These are phyloP conservation scores for Chelmon rostratus DNA, from an alignment of 2,797 vertebrate species.

Conservation along the genomic window DNA sequence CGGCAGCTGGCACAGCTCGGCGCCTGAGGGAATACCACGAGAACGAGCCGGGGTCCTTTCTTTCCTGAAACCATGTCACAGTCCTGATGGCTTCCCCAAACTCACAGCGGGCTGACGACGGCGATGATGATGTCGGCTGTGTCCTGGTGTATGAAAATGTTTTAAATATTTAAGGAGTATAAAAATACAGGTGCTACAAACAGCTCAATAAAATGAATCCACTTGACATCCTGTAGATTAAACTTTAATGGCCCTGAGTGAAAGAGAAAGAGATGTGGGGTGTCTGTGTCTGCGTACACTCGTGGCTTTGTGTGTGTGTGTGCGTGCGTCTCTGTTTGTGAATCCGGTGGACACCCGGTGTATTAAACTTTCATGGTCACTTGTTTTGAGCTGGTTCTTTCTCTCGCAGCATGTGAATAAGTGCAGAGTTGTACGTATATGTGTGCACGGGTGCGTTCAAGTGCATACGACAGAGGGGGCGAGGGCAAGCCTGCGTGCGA, in stretches of 20 bases:
- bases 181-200: constrained; percentile 71
- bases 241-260: constrained; percentile 71
- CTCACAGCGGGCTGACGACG: constrained; percentile 21
- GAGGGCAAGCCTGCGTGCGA: constrained; percentile 9
- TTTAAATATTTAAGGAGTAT: constrained; percentile 70
- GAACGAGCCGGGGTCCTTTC: constrained; percentile 18
- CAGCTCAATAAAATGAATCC: constrained; percentile 66
- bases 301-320: neutral
- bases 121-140: constrained; percentile 14
- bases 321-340: constrained; percentile 45
- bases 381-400: constrained; percentile 66
- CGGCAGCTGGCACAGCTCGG: constrained; percentile 8
- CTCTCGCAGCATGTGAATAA: constrained; percentile 65
- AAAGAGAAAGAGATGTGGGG: constrained; percentile 40
- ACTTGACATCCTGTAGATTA: constrained; percentile 69
- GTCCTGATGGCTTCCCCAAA: neutral
- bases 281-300: constrained; percentile 10
- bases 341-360: constrained; percentile 53
- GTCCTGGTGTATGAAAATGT: constrained; percentile 28
- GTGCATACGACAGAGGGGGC: constrained; percentile 46
- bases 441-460: constrained; percentile 53
- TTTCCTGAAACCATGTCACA: neutral
- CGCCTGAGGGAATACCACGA: constrained; percentile 6
- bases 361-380: constrained; percentile 78
- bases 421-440: constrained; percentile 29